Evolutionary conservation across 2,113 vertebrate species (phyloP), one percentile per base, ranked within the genome.

Genomic region (Thunnus thynnus): DNA sequence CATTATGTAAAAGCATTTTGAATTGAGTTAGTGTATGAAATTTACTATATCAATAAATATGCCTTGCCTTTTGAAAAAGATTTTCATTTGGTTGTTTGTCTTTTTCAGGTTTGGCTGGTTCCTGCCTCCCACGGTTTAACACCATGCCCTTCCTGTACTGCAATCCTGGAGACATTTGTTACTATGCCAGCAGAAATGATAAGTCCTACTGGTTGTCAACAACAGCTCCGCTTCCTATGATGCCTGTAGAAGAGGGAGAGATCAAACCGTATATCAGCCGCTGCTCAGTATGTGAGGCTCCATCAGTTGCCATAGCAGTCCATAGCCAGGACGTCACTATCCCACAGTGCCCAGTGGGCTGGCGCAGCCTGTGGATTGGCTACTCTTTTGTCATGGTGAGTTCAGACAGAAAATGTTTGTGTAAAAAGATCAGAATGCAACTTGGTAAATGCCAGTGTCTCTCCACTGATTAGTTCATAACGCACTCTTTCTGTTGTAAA

Each of bases 81-180:
- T n/a, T 27, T 81, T 10, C 27, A 65, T n/a, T 55, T 74, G 46
- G 30, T 36, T 63, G 1, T 65, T 76, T 79, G 70, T 69, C 30
- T 36, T 50, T 7, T 36, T 13, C 80, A 99, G 98, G 98, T 60
- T 85, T 99, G 84, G 98, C 98, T 0, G 98, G 98, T 46, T 99
- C 98, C 1, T 99, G 98, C 88, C 95, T 99, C 80, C 96, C 96
- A 0, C 95, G 96, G 1, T 99, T 99, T 90, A 99, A 93, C 90
- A 99, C 97, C 54, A 99, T 99, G 97, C 98, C 98, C 18, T 99
- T 99, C 94, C 94, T 99, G 54, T 99, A 99, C 95, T 99, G 98
- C 92, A 99, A 99, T 80, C 97, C 97, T 0, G 97, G 97, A 0
- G 98, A 99, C 7, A 22, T 97, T 41, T 99, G 98, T 88, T 97